These are phyloP conservation scores for Genyomyrus donnyi DNA, from an alignment of 2,113 vertebrate species.

Conservation along the genomic window DNA sequence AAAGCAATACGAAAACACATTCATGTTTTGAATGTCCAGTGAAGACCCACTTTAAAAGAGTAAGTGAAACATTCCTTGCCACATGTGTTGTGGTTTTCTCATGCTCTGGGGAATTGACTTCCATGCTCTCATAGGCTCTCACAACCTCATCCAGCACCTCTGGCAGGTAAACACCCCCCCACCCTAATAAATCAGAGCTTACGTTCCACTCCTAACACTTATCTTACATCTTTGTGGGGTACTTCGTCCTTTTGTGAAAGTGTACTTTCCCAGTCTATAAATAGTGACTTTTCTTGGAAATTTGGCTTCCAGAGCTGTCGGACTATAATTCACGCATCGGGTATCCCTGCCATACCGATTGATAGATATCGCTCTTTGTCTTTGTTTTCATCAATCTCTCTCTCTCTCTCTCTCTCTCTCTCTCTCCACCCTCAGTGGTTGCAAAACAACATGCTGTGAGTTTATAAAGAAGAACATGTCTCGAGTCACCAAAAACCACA, in stretches of 20 bases:
- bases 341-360: background rate
- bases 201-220: background rate
- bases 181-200: background rate
- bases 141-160: background rate
- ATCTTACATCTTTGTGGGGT: background rate
- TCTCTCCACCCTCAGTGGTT: background rate
- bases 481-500: background rate
- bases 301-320: background rate
- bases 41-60: background rate
- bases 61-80: background rate
- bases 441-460: background rate
- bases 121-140: constrained; percentile 16
- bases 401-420: no score
- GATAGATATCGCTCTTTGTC: no score
- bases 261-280: background rate
- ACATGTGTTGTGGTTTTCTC: constrained; percentile 31
- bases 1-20: background rate
- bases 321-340: background rate
- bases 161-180: constrained; percentile 9
- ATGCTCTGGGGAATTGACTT: constrained; percentile 47
- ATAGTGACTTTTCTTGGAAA: background rate
- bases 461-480: background rate
- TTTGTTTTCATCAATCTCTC: background rate
- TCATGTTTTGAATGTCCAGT: background rate
- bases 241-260: background rate